Base-by-base conservation (phyloP, 2,797 vertebrate genomes). In the Decapterus maruadsi region DNA sequence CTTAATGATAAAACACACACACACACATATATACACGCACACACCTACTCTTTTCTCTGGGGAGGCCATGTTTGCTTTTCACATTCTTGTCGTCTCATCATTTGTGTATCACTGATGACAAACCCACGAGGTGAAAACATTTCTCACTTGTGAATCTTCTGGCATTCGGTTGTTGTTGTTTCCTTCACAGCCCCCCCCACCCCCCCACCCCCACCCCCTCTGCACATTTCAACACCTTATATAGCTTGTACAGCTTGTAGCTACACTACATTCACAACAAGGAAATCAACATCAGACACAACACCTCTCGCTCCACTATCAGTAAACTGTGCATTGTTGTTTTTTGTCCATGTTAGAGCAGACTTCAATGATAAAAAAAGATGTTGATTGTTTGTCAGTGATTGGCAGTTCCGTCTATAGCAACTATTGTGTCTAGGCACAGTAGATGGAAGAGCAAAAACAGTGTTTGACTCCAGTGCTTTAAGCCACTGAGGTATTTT, bases 51-150 rank as follows among this genome's bases (percentile, higher is more conserved):
- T 20, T 66, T 68, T 51, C 54, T 50, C 66, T 2, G 45, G 29
- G 69, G 73, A 66, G 14, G n/a, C 8, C 26, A 0, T 72, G 53
- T 75, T 72, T 75, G 66, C 69, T 74, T 69, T 56, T 51, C 50
- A 55, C 56, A 70, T 38, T 66, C 57, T 57, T 29, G 1, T 31
- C 36, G 71, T 17, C 0, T 0, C 2, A 7, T 43, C 42, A 60
- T 0, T 19, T 72, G 60, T 31, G 20, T 46, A 31, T 71, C 31
- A 17, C 46, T 51, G 71, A 78, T 62, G 63, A 46, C 34, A 62
- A 61, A 82, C 31, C 43, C 66, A 59, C 67, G 40, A 17, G 54
- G 36, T 46, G 42, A 50, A 58, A 68, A 16, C 2, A 55, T 66
- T 40, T 54, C 1, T 59, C 4, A 36, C 16, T 29, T 50, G 36